These are phyloP conservation scores for Pipistrellus kuhlii DNA, from an alignment of 2,797 vertebrate genomes.

Conservation along the genomic window DNA sequence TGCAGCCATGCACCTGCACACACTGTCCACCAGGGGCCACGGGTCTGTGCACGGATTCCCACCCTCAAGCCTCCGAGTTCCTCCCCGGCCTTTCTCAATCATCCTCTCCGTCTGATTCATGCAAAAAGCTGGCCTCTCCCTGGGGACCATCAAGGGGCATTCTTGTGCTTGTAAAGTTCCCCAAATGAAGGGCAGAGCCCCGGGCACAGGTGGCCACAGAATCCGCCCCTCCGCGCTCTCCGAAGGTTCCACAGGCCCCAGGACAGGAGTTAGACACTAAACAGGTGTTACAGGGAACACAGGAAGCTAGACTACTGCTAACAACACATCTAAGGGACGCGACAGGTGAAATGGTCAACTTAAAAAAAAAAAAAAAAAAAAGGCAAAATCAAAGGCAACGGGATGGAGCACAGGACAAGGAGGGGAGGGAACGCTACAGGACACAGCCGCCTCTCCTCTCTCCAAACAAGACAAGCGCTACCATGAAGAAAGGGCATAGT, in stretches of 20 bases:
- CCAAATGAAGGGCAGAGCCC: background rate
- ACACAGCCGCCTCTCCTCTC: slow-evolving; percentile 80
- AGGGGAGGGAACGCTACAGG: slow-evolving; percentile 74
- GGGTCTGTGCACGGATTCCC: fast-evolving
- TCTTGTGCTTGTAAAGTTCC: fast-evolving
- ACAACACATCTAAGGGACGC: slow-evolving; percentile 86
- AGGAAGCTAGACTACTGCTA: slow-evolving; percentile 84
- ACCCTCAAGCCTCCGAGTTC: fast-evolving
- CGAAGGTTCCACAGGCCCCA: background rate
- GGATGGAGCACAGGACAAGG: slow-evolving; percentile 67
- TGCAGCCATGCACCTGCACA: fast-evolving
- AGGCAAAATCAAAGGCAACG: slow-evolving; percentile 77
- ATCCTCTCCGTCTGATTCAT: fast-evolving
- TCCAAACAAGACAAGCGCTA: slow-evolving; percentile 85
- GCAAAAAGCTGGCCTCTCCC: background rate
- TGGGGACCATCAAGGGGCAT: background rate
- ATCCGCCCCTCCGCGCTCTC: background rate
- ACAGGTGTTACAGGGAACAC: slow-evolving; percentile 85
- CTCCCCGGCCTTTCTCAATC: fast-evolving
- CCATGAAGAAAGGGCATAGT: slow-evolving; percentile 89
- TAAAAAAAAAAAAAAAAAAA: slow-evolving; percentile 76
- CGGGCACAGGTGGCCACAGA: background rate
- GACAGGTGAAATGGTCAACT: slow-evolving; percentile 86
- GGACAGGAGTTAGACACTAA: slow-evolving; percentile 79
- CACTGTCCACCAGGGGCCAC: fast-evolving